phyloP scores from a whole-genome alignment of 30 jellyfish, hydroid and myxozoan species.

The Pelagia noctiluca region DNA sequence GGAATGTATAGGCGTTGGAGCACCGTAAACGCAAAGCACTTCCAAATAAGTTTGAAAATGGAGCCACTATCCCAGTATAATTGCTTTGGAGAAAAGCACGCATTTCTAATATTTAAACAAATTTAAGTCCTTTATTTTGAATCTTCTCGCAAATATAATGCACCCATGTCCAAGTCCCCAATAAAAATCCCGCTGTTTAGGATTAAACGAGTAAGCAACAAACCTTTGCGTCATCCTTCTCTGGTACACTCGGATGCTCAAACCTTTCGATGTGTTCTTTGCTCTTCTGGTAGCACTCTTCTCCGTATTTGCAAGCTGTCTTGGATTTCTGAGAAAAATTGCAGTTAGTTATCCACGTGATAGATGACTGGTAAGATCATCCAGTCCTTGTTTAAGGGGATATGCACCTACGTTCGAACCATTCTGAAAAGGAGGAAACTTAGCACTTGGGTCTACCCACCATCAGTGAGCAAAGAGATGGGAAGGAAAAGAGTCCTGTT shows the following conservation, averaged over 20 bases:
- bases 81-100: neutral
- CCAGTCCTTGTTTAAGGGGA: neutral
- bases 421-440: neutral
- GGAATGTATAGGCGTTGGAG: too few relatives aligned
- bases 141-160: neutral
- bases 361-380: neutral
- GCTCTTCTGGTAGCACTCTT: slow-evolving; percentile 55
- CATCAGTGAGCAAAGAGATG: neutral
- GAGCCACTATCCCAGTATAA: too few relatives aligned
- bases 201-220: neutral
- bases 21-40: too few relatives aligned
- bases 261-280: slow-evolving; percentile 46
- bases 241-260: slow-evolving; percentile 37
- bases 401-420: neutral
- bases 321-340: slow-evolving; percentile 18
- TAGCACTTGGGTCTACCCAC: neutral
- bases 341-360: neutral
- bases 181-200: neutral
- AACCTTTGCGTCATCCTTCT: slow-evolving; percentile 4
- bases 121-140: neutral
- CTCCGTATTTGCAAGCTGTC: slow-evolving; percentile 50
- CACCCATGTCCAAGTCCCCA: neutral
- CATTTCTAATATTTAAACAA: too few relatives aligned
- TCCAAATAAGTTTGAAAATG: too few relatives aligned
- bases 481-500: neutral